phyloP scores from a whole-genome alignment of 2,113 vertebrate species.

The Oryzias melastigma region DNA sequence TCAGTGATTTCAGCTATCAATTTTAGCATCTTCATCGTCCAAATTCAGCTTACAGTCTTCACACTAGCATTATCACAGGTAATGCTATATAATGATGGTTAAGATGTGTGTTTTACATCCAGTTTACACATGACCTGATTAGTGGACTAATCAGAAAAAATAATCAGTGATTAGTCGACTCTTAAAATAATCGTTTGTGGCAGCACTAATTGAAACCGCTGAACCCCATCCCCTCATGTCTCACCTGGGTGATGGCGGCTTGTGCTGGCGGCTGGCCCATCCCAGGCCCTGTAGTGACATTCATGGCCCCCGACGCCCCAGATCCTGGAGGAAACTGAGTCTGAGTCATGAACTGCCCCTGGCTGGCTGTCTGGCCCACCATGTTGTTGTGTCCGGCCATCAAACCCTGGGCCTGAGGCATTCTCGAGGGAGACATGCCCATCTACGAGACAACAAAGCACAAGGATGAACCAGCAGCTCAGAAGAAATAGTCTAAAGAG shows the following conservation, averaged over 20 bases:
- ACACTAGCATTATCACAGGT: too few relatives aligned
- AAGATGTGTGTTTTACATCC: too few relatives aligned
- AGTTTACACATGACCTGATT: too few relatives aligned
- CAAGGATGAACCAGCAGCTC: not conserved
- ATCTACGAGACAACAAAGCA: slow-evolving; percentile 74
- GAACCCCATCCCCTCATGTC: slow-evolving; percentile 6
- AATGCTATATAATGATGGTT: too few relatives aligned
- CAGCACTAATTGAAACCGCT: too few relatives aligned
- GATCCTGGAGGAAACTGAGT: slow-evolving; percentile 82
- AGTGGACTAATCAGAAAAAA: too few relatives aligned
- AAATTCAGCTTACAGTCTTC: too few relatives aligned
- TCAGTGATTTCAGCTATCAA: too few relatives aligned
- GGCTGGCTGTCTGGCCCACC: slow-evolving; percentile 86
- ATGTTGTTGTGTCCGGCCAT: slow-evolving; percentile 85
- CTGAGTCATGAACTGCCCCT: slow-evolving; percentile 89
- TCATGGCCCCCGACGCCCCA: slow-evolving; percentile 80
- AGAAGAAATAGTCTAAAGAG: too few relatives aligned
- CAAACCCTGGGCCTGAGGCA: slow-evolving; percentile 91
- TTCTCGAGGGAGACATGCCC: slow-evolving; percentile 94
- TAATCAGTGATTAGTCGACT: too few relatives aligned
- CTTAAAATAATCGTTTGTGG: too few relatives aligned
- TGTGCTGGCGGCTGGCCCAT: slow-evolving; percentile 86
- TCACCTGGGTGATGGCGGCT: slow-evolving; percentile 80
- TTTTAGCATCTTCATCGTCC: too few relatives aligned
- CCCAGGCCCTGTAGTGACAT: slow-evolving; percentile 81